These are phyloP conservation scores for Aptenodytes forsteri DNA, from an alignment of 2,113 vertebrate species.

Conservation along the genomic window DNA sequence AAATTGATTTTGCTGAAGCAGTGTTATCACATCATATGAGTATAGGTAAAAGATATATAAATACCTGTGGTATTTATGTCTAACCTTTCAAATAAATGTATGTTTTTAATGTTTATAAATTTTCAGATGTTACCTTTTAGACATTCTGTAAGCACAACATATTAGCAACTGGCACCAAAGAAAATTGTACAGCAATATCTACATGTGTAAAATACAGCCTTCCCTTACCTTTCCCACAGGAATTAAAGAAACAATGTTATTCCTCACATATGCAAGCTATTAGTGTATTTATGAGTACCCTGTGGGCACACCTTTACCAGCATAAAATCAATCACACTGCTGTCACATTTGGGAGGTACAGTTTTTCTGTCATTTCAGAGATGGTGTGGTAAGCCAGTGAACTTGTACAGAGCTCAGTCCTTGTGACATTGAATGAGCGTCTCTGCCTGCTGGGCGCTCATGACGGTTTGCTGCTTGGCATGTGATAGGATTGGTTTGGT, in stretches of 20 bases:
- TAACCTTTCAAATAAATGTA: background rate
- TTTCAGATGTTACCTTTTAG: background rate
- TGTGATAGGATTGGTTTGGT: background rate
- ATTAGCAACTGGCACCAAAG: background rate
- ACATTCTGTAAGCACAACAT: background rate
- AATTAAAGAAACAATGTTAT: background rate
- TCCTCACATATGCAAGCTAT: background rate
- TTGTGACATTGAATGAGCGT: background rate
- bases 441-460: background rate
- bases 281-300: background rate
- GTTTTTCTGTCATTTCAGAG: background rate
- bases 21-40: background rate
- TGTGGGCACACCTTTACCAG: background rate
- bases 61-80: background rate
- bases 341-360: background rate
- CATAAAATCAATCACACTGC: background rate
- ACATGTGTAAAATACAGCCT: background rate
- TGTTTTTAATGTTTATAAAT: background rate
- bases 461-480: background rate
- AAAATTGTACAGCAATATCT: background rate
- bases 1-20: background rate
- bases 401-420: background rate
- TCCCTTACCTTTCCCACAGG: background rate
- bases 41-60: background rate
- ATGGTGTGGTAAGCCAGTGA: background rate